phyloP scores from a whole-genome alignment of 2,797 vertebrate species.

The Decapterus maruadsi region DNA sequence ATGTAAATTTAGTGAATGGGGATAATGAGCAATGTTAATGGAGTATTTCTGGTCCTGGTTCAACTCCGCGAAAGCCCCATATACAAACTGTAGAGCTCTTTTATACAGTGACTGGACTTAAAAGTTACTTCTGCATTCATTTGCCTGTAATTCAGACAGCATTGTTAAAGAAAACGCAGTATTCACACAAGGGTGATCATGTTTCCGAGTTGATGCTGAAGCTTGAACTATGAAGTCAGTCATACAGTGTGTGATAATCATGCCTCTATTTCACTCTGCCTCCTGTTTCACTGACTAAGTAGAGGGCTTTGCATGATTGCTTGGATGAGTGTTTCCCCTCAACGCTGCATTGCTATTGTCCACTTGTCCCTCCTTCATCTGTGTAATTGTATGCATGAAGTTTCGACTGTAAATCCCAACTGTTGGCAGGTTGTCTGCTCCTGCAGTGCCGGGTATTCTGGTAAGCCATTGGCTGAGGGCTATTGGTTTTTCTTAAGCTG shows the following conservation, averaged over 20 bases:
- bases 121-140: slow-evolving; percentile 21
- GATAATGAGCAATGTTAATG: slow-evolving; percentile 50
- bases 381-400: slow-evolving; percentile 78
- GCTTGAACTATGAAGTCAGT: slow-evolving; percentile 65
- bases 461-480: slow-evolving; percentile 67
- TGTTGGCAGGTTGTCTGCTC: slow-evolving; percentile 73
- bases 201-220: slow-evolving; percentile 50
- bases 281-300: slow-evolving; percentile 71
- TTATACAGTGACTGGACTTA: slow-evolving; percentile 5
- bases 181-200: slow-evolving; percentile 38
- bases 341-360: slow-evolving; percentile 74
- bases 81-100: slow-evolving; percentile 9
- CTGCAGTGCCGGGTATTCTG: slow-evolving; percentile 58
- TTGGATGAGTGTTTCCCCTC: slow-evolving; percentile 77
- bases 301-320: slow-evolving; percentile 75
- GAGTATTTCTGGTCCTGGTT: slow-evolving; percentile 38
- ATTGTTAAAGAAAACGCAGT: slow-evolving; percentile 27
- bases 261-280: slow-evolving; percentile 42
- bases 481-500: slow-evolving; percentile 73
- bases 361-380: slow-evolving; percentile 78
- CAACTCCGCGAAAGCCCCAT: slow-evolving; percentile 27
- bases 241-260: slow-evolving; percentile 49
- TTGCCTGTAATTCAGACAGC: slow-evolving; percentile 3
- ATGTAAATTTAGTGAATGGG: slow-evolving; percentile 31
- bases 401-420: slow-evolving; percentile 79